Base-by-base conservation (phyloP, 2,113 vertebrate species). In the Upupa epops region DNA sequence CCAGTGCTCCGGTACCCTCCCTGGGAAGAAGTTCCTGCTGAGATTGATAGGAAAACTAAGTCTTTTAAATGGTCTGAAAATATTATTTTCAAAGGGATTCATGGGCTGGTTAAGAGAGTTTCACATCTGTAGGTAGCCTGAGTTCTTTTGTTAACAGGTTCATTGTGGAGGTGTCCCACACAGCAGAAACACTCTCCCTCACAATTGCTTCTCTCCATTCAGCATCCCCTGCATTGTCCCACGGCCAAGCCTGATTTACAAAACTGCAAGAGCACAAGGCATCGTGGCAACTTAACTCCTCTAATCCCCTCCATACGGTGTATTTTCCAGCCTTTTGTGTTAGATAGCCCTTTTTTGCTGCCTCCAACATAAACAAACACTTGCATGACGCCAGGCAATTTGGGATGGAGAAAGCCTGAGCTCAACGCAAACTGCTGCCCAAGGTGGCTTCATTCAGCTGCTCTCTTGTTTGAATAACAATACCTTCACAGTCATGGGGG, bases 401-500 rank as follows among this genome's bases (percentile, higher is more conserved):
- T 48, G 11, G 6, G 68, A 93, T 49, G 59, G 89, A 73, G 68
- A 94, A 87, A 72, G 46, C 86, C 64, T 9, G 76, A 94, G 91
- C 83, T 58, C 17, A 2, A 17, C 0, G 4, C 28, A 70, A 88
- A 83, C 70, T 95, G 75, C 79, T 46, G 84, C 80, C 71, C 80
- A 94, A 86, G 91, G 93, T 89, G 52, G 87, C 81, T 95, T 81
- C 75, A 52, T 91, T 97, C 95, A 97, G 97, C 97, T 97, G 97
- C 83, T 83, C 5, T 1, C 58, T 74, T 74, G 1, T 96, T 89
- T 94, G 83, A 90, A 96, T 95, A 91, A 97, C 96, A 97, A 97
- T 95, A 71, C 68, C 94, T 93, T 88, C 66, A 69, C 76, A 28
- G 58, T 77, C 8, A 17, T 34, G 32, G 75, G 51, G 46, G 22